These are phyloP conservation scores for Asarcornis scutulata DNA, from an alignment of 2,113 vertebrate species.

Conservation along the genomic window DNA sequence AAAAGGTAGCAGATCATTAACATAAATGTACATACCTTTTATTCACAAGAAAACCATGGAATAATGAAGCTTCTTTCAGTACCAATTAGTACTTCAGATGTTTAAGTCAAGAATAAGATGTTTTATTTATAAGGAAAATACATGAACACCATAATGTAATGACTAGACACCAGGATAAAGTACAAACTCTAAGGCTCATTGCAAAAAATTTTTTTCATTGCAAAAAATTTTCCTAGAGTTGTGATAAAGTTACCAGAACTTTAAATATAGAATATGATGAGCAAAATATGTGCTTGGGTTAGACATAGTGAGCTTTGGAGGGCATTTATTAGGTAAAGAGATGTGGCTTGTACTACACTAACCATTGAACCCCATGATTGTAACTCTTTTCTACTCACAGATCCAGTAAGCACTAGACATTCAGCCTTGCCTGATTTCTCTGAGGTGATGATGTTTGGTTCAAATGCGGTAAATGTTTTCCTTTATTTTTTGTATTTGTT, in stretches of 20 bases:
- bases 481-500: not conserved
- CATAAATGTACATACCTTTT: not conserved
- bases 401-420: not conserved
- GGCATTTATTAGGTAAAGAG: not conserved
- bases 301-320: not conserved
- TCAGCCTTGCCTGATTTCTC: not conserved
- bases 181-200: not conserved
- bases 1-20: not conserved
- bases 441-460: not conserved
- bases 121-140: not conserved
- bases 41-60: not conserved
- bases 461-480: not conserved
- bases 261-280: not conserved
- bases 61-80: not conserved
- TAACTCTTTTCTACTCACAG: not conserved
- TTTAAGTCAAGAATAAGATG: not conserved
- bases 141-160: not conserved
- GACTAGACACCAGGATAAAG: not conserved
- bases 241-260: not conserved
- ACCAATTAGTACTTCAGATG: not conserved
- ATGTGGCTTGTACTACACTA: not conserved
- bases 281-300: not conserved
- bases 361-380: not conserved
- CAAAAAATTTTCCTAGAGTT: not conserved
- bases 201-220: not conserved